Base-by-base conservation (phyloP, 2,797 vertebrate species). In the Notolabrus celidotus region DNA sequence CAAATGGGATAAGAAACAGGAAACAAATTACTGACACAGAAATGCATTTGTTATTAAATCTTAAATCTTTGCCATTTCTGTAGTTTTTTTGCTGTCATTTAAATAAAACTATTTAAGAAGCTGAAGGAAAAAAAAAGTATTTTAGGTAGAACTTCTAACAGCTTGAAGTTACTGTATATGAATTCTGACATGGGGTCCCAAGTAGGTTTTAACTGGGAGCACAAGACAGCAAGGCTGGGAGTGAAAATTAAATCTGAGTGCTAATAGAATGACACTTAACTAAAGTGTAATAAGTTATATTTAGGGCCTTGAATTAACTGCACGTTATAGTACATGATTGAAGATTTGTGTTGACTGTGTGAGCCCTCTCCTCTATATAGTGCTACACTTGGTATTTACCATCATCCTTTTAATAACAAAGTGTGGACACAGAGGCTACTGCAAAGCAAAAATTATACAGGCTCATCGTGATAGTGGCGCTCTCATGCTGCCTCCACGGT, bases 381-480 rank as follows among this genome's bases (percentile, higher is more conserved):
- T 23, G 0, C 20, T 23, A 49, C 17, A 27, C 25, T 50, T 0
- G 27, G 45, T 12, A 17, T 27, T 61, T 38, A 49, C 6, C 7
- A 15, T 39, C n/a, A 49, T 38, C 22, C 34, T 50, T 39, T 36
- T 47, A 59, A 59, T 46, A 59, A 59, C 20, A 1, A 33, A 2
- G n/a, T 45, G n/a, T 59, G 14, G 15, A 42, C 27, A 42, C 10
- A 43, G 38, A 4, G 7, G 9, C 23, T 19, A 38, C 17, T 57
- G 22, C 5, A 19, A 12, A 46, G 9, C 29, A 4, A 36, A 20
- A 23, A 60, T 60, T 4, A 60, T 11, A 60, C 1, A 34, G 42
- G 14, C 33, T 23, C 55, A 36, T 10, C 5, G 12, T 8, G 47
- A 60, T 15, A 6, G 4, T 5, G 11, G 31, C 10, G 3, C 2